These are phyloP conservation scores for Prochilodus magdalenae DNA, from an alignment of 2,113 vertebrate species.

Conservation along the genomic window DNA sequence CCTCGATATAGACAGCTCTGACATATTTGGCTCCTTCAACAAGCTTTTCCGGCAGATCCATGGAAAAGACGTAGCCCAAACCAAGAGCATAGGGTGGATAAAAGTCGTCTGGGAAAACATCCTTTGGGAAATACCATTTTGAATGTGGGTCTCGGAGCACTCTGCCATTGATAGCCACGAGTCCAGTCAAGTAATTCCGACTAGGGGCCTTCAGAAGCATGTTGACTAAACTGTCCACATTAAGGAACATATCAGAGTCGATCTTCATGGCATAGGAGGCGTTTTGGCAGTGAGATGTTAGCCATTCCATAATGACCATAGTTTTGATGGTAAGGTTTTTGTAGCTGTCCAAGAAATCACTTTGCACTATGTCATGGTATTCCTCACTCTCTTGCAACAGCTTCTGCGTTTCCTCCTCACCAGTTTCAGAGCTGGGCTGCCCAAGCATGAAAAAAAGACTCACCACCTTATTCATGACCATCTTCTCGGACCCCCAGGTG, in stretches of 20 bases:
- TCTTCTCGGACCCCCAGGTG: conserved; percentile 73
- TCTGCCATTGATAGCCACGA: accelerated
- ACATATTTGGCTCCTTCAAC: conserved; percentile 61
- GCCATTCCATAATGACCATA: conserved; percentile 85
- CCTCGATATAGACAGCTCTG: conserved; percentile 78
- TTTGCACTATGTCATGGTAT: conserved; percentile 78
- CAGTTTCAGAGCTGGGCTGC: neutral
- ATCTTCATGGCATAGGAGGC: conserved; percentile 78
- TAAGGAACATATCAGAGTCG: conserved; percentile 80
- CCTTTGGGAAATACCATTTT: conserved; percentile 74
- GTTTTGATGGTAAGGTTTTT: conserved; percentile 84
- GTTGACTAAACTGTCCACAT: conserved; percentile 62
- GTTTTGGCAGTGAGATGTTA: conserved; percentile 70
- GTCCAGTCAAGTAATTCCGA: conserved; percentile 57
- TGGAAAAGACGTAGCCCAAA: conserved; percentile 76
- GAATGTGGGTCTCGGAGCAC: conserved; percentile 36
- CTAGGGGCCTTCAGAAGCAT: conserved; percentile 37
- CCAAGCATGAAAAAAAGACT: conserved; percentile 74
- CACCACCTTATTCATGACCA: conserved; percentile 58
- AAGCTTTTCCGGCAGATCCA: conserved; percentile 62
- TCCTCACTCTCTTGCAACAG: conserved; percentile 70
- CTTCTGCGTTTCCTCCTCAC: conserved; percentile 1
- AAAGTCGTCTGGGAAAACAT: conserved; percentile 13
- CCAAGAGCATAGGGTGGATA: conserved; percentile 75
- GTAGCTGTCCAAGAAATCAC: conserved; percentile 83